Percentiles rank a stretch among this genome's conserved stretches.
These are phyloP conservation scores for Drosophila ustulata DNA, from an alignment of 2,888 invertebrate genomes.

Conservation along the genomic window DNA sequence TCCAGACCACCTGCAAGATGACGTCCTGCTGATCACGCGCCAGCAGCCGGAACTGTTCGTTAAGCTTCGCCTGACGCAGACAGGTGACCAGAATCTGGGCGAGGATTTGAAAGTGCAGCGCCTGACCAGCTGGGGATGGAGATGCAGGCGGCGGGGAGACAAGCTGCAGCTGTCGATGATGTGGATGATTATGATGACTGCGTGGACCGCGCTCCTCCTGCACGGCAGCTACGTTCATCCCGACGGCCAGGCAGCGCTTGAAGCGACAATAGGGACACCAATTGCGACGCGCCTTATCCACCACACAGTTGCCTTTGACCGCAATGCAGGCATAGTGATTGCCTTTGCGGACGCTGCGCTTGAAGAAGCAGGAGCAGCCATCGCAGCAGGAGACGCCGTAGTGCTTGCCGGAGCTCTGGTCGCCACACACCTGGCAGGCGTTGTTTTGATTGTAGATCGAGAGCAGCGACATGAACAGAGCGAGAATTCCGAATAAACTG, in stretches of 20 bases:
- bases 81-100: constrained; percentile 87
- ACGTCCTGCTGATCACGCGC: constrained; percentile 86
- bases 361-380: constrained; percentile 96
- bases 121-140: constrained; percentile 40
- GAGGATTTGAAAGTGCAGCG: constrained; percentile 86
- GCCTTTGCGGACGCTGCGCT: constrained; percentile 91
- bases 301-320: constrained; percentile 89
- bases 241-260: constrained; percentile 90
- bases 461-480: constrained; percentile 46
- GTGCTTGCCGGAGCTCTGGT: constrained; percentile 93
- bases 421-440: constrained; percentile 91
- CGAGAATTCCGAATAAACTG: constrained; percentile 35
- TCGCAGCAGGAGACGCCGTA: constrained; percentile 94
- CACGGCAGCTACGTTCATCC: constrained; percentile 93
- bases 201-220: constrained; percentile 94
- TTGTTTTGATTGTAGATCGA: constrained; percentile 42
- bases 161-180: neutral
- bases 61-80: constrained; percentile 87
- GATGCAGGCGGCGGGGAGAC: constrained; percentile 12
- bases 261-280: constrained; percentile 95
- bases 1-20: constrained; percentile 87
- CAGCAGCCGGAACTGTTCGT: constrained; percentile 86
- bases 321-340: constrained; percentile 92
- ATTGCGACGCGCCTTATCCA: constrained; percentile 93
- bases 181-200: constrained; percentile 1